These are phyloP conservation scores for Gymnothorax reevesii DNA, from an alignment of 2,797 vertebrate genomes.

Conservation along the genomic window DNA sequence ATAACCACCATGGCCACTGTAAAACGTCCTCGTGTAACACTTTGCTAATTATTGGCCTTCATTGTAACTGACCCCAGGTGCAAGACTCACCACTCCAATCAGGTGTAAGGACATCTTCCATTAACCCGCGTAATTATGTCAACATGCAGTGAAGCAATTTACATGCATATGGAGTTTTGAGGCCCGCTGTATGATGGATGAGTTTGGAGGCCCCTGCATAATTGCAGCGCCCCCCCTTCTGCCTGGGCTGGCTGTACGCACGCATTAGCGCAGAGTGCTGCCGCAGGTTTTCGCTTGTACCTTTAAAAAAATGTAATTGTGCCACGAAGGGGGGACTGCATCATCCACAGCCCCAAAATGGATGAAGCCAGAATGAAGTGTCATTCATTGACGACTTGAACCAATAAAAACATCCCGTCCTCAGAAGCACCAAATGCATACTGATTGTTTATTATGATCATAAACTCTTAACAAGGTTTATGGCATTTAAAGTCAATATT, in stretches of 20 bases:
- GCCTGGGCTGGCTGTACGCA: conserved; percentile 37
- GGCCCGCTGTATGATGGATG: conserved; percentile 39
- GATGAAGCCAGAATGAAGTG: too few species aligned
- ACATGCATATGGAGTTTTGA: conserved; percentile 39
- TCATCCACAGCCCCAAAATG: too few species aligned
- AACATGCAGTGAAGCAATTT: conserved; percentile 48
- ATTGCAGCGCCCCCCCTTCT: conserved; percentile 40
- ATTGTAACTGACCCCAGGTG: conserved; percentile 31
- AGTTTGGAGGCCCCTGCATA: conserved; percentile 34
- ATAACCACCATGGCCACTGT: conserved; percentile 38
- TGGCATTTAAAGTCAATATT: neutral
- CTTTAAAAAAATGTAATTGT: conserved; percentile 25
- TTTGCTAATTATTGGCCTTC: conserved; percentile 47
- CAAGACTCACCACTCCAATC: conserved; percentile 38
- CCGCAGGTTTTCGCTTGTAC: conserved; percentile 28
- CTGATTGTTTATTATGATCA: conserved; percentile 41
- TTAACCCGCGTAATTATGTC: conserved; percentile 53
- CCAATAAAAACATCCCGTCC: too few species aligned
- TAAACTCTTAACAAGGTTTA: conserved; percentile 30
- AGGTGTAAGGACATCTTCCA: conserved; percentile 44
- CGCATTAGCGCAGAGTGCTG: conserved; percentile 42
- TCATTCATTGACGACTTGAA: too few species aligned
- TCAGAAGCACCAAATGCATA: neutral
- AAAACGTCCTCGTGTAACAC: conserved; percentile 30
- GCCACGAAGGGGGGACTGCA: too few species aligned